These are phyloP conservation scores for Herminia tarsipennalis DNA, from an alignment of 2,888 invertebrate species.

Conservation along the genomic window DNA sequence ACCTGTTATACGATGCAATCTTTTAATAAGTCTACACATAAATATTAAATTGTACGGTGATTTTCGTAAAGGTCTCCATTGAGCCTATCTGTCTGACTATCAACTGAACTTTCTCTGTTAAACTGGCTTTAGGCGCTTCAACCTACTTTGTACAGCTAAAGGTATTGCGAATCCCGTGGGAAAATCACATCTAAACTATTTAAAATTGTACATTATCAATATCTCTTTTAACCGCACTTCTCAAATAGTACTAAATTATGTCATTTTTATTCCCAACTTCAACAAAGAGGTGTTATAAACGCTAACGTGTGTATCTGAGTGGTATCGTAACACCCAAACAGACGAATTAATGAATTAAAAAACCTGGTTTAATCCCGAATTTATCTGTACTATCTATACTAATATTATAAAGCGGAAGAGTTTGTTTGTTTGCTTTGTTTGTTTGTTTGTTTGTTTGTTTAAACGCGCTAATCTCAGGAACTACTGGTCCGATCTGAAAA, in stretches of 20 bases:
- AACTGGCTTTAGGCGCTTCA: slow-evolving; percentile 3
- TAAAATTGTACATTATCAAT: not conserved
- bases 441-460: too few species aligned
- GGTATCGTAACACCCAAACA: too few species aligned
- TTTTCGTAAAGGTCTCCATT: slow-evolving; percentile 1
- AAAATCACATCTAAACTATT: not conserved
- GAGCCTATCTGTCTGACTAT: slow-evolving; percentile 2
- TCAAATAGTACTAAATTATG: not conserved
- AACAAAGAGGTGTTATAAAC: too few species aligned
- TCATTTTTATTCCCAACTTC: too few species aligned
- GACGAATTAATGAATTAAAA: too few species aligned
- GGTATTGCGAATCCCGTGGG: not conserved
- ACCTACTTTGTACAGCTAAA: not conserved
- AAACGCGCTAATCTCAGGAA: too few species aligned
- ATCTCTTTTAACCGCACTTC: not conserved
- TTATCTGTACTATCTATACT: too few species aligned
- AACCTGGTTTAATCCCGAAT: too few species aligned
- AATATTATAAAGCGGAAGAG: too few species aligned
- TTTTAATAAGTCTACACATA: slow-evolving; percentile 4
- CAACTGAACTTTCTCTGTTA: slow-evolving; percentile 7
- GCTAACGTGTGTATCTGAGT: too few species aligned
- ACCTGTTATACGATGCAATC: slow-evolving; percentile 8
- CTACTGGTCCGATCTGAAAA: too few species aligned
- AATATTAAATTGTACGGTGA: slow-evolving; percentile 3
- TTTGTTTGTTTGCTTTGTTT: too few species aligned